phyloP scores from a whole-genome alignment of 2,797 vertebrate genomes.

The Phoeniculus purpureus region DNA sequence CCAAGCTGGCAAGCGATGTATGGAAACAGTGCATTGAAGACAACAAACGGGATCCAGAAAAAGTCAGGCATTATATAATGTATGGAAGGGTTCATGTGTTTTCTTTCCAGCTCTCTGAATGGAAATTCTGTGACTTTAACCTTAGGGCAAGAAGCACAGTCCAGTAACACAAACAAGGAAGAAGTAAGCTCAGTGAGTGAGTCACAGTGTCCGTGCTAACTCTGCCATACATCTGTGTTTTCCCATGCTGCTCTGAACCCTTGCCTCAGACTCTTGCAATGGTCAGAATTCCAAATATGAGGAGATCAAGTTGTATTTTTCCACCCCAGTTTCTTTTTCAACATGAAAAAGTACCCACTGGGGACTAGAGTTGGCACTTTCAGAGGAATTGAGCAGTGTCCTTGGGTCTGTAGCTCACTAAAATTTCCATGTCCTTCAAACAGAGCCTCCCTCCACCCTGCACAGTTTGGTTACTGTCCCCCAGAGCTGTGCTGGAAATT shows the following conservation, averaged over 20 bases:
- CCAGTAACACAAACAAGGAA: background rate
- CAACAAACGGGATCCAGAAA: background rate
- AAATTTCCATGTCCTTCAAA: background rate
- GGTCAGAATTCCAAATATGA: slow-evolving; percentile 35
- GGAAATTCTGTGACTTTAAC: slow-evolving; percentile 8
- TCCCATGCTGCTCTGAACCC: slow-evolving; percentile 37
- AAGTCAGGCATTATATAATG: background rate
- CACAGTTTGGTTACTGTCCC: background rate
- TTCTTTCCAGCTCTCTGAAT: background rate
- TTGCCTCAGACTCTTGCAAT: slow-evolving; percentile 18
- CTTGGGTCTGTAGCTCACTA: background rate
- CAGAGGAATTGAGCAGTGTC: background rate
- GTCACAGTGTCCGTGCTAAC: slow-evolving; percentile 9
- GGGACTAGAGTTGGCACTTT: background rate
- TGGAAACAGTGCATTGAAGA: background rate
- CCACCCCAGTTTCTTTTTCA: background rate
- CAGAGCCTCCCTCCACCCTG: background rate
- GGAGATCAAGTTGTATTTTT: slow-evolving; percentile 23
- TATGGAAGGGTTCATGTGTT: background rate
- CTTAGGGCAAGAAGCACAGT: background rate
- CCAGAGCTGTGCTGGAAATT: background rate
- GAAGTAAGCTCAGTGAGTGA: slow-evolving; percentile 33
- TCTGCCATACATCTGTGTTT: slow-evolving; percentile 17
- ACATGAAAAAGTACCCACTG: background rate
- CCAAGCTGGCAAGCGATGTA: background rate